Conservation (phyloP, 2,797 vertebrate genomes). For the Prionace glauca region DNA sequence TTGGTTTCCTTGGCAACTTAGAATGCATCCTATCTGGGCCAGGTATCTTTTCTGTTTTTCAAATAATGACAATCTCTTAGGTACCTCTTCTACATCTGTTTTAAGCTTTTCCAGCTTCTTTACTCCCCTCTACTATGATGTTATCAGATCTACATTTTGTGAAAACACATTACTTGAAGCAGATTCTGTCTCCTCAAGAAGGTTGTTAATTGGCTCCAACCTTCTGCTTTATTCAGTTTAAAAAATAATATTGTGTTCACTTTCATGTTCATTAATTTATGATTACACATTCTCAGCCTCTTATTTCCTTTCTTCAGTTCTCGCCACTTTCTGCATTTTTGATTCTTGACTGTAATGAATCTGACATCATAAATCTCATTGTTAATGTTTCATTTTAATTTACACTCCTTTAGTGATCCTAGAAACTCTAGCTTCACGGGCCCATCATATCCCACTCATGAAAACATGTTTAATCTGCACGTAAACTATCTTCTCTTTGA, state of each 20-base stretch:
- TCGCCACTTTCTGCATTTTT: background rate
- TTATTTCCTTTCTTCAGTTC: background rate
- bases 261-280: background rate
- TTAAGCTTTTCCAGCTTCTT: background rate
- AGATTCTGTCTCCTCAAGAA: background rate
- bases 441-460: background rate
- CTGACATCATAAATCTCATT: background rate
- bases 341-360: background rate
- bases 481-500: background rate
- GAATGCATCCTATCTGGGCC: background rate
- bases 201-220: background rate
- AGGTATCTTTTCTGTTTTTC: background rate
- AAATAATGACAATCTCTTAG: too few relatives aligned
- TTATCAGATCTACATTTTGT: background rate
- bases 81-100: too few relatives aligned
- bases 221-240: background rate
- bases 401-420: background rate
- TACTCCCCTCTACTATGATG: background rate
- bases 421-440: background rate
- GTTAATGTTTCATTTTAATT: background rate
- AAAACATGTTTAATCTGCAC: background rate
- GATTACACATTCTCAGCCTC: background rate
- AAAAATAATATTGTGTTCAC: background rate
- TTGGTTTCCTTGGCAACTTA: background rate
- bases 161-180: background rate